These are phyloP conservation scores for Fragum whitleyi DNA, from an alignment of 2,888 invertebrate species.

Conservation along the genomic window DNA sequence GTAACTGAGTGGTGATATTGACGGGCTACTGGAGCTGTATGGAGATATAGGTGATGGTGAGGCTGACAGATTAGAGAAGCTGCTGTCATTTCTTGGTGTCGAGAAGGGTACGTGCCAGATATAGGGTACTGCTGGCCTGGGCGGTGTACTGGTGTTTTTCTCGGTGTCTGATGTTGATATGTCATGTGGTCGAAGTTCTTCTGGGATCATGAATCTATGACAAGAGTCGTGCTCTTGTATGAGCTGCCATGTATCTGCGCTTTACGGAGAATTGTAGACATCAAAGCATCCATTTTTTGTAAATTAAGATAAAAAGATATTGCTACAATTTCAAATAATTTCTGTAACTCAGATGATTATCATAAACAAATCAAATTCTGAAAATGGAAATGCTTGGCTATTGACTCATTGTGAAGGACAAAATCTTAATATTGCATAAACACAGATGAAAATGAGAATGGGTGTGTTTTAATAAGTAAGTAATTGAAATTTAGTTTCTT, in stretches of 20 bases:
- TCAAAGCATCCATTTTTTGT: background rate
- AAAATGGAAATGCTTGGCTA: background rate
- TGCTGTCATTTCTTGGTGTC: background rate
- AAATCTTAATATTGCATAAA: too few species aligned
- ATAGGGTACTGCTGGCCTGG: too few species aligned
- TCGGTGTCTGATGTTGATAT: too few species aligned
- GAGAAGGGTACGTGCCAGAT: background rate
- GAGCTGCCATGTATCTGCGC: background rate
- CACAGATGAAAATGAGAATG: too few species aligned
- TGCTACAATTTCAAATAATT: background rate
- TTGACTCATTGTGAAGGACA: too few species aligned
- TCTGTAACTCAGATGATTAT: background rate
- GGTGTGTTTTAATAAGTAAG: too few species aligned
- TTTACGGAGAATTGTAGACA: too few species aligned
- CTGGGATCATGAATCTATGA: background rate
- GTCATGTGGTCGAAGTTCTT: conserved; percentile 1
- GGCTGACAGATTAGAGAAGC: background rate
- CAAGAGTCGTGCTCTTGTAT: background rate
- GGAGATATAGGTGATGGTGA: background rate
- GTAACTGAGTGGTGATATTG: background rate
- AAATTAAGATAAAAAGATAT: background rate
- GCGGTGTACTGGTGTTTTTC: too few species aligned
- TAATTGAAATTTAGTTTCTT: too few species aligned
- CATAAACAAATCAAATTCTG: background rate
- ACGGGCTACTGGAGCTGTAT: background rate